phyloP scores from a whole-genome alignment of 2,888 invertebrate species.

The Himalopsyche tibetana region DNA sequence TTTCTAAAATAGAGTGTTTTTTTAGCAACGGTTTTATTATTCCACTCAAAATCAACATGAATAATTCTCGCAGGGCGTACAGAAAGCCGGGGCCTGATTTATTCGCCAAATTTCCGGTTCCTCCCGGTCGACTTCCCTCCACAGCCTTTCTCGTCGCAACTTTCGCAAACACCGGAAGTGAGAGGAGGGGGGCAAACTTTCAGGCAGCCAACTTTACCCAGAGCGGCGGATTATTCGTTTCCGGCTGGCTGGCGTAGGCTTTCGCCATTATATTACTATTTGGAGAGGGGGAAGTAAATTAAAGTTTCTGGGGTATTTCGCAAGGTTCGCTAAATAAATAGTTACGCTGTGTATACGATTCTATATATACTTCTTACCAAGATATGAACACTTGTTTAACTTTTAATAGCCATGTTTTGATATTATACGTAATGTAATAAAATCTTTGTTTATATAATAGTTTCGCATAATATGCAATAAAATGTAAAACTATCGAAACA shows the following conservation, averaged over 20 bases:
- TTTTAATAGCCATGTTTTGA: too few species aligned
- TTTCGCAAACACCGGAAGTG: slow-evolving; percentile 75
- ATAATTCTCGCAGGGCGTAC: slow-evolving; percentile 46
- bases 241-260: slow-evolving; percentile 60
- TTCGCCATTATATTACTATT: slow-evolving; percentile 61
- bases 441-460: too few species aligned
- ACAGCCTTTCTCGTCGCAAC: slow-evolving; percentile 44
- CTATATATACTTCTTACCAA: background rate
- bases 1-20: background rate
- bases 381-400: too few species aligned
- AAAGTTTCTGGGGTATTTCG: slow-evolving; percentile 49
- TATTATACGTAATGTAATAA: too few species aligned
- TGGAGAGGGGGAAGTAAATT: slow-evolving; percentile 58
- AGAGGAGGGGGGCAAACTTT: slow-evolving; percentile 70
- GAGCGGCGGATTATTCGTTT: slow-evolving; percentile 62
- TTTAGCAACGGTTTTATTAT: background rate
- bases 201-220: slow-evolving; percentile 57
- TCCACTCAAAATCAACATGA: slow-evolving; percentile 24
- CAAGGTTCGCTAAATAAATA: slow-evolving; percentile 32
- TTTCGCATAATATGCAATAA: too few species aligned
- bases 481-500: too few species aligned
- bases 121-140: slow-evolving; percentile 54
- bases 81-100: slow-evolving; percentile 60
- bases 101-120: slow-evolving; percentile 64
- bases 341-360: background rate